Base-by-base conservation (phyloP, 2,113 vertebrate genomes). In the Brachyistius frenatus region DNA sequence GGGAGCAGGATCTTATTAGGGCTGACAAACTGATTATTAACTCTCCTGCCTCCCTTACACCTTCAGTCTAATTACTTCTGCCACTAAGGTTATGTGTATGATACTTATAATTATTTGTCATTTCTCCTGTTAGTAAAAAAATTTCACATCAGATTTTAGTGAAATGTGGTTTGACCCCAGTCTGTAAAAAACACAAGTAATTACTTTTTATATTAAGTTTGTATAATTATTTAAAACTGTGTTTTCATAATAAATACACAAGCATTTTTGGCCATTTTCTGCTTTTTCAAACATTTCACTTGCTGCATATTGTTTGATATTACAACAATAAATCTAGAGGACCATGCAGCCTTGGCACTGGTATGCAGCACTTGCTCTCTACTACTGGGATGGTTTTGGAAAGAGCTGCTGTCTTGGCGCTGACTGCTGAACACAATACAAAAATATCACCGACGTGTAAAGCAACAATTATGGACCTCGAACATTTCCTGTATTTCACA, bases 1-100 rank as follows among this genome's bases (percentile, higher is more conserved):
- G 11, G 80, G 69, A 80, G 78, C n/a, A 5, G 56, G 39, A 53
- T 70, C 80, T 86, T 82, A 87, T 89, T 84, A 78, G 78, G 60
- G 75, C 76, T 83, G 88, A 83, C 79, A 83, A 84, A 81, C 74
- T 90, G 80, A 88, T 89, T 85, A 84, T 57, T 76, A 76, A 64
- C 66, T 73, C 61, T 61, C 56, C 41, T 80, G 66, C 56, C 62
- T 82, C 41, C 56, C 67, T 76, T 70, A 61, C 58, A 66, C 55
- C 57, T 57, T 65, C 61, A 57, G n/a, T 60, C 61, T 87, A 86
- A 87, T 88, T 88, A 88, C 80, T 64, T 88, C 64, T 83, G 80
- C 69, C 74, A 81, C 37, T 68, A 61, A 81, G 74, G 65, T 78
- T 83, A 70, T 76, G 78, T 73, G 75, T 79, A 69, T 49, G 8